These are phyloP conservation scores for Antheraea yamamai DNA, from an alignment of 2,888 invertebrate species.

Conservation along the genomic window DNA sequence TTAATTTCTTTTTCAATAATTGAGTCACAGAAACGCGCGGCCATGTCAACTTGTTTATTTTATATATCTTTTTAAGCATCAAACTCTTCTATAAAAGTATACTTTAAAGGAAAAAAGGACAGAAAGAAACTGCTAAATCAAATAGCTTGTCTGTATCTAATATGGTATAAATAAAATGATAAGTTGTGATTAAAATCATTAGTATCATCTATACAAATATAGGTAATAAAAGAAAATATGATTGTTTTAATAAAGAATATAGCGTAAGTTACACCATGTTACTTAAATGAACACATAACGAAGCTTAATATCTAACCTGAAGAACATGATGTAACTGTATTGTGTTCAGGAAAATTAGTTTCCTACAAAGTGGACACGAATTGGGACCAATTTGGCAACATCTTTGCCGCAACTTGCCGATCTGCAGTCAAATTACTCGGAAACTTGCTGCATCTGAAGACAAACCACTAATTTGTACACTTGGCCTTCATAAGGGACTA, in stretches of 20 bases:
- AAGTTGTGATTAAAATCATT: no score
- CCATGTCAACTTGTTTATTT: no score
- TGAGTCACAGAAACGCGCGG: no score
- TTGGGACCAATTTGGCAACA: conserved; percentile 38
- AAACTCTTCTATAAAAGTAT: no score
- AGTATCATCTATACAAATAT: no score
- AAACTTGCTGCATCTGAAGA: conserved; percentile 15
- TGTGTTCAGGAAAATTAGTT: conserved; percentile 31
- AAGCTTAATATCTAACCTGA: not conserved
- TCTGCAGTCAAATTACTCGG: conserved; percentile 32
- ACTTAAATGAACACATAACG: not conserved
- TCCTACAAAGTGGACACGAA: conserved; percentile 33
- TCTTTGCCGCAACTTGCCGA: conserved; percentile 38
- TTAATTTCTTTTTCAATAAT: no score
- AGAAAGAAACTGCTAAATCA: no score
- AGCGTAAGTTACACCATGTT: not conserved
- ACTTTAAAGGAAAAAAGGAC: no score
- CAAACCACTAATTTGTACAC: conserved; percentile 4
- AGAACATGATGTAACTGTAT: conserved; percentile 13
- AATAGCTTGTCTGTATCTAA: no score
- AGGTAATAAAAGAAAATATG: no score
- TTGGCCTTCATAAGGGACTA: not conserved
- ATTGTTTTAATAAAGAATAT: not conserved
- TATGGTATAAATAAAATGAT: no score
- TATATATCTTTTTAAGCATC: no score